Percentiles rank a stretch among this genome's conserved stretches.
Evolutionary conservation across 2,113 vertebrate species (phyloP).

Genomic region (Odontesthes bonariensis): DNA sequence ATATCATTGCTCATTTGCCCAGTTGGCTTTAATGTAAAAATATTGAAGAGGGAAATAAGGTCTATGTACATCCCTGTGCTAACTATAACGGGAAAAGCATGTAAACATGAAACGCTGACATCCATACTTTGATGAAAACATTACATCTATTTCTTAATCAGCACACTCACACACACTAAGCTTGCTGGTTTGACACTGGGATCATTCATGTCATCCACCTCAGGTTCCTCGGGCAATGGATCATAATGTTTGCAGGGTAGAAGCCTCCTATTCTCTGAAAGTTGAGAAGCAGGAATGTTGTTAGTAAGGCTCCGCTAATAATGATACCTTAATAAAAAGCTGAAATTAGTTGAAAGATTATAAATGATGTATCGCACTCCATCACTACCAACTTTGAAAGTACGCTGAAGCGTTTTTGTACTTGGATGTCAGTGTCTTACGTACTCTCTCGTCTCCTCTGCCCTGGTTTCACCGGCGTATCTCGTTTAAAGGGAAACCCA

Average conservation of each 20-base stretch:
- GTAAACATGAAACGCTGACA: too few relatives aligned
- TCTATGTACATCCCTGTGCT: not conserved
- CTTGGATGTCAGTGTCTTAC: constrained; percentile 41
- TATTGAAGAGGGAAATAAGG: too few relatives aligned
- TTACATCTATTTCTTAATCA: not conserved
- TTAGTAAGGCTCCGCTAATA: not conserved
- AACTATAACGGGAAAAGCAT: too few relatives aligned
- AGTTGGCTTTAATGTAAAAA: not conserved
- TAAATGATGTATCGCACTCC: too few relatives aligned
- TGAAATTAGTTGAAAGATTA: too few relatives aligned
- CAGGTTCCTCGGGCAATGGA: constrained; percentile 48
- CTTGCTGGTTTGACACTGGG: not conserved
- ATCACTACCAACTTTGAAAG: not conserved
- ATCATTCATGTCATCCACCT: not conserved
- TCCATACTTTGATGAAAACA: too few relatives aligned
- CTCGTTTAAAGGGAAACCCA: constrained; percentile 9
- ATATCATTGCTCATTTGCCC: not conserved
- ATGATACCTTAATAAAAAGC: too few relatives aligned
- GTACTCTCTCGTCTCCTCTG: constrained; percentile 9
- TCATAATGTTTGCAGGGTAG: constrained; percentile 7
- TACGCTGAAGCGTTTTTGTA: not conserved
- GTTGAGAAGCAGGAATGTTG: not conserved
- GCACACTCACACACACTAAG: constrained; percentile 15
- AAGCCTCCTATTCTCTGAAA: constrained; percentile 30
- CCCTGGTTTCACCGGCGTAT: constrained; percentile 47